Evolutionary conservation across 2,113 vertebrate genomes (phyloP), one percentile per base, ranked within the genome.

Genomic region (Eulemur rufifrons): DNA sequence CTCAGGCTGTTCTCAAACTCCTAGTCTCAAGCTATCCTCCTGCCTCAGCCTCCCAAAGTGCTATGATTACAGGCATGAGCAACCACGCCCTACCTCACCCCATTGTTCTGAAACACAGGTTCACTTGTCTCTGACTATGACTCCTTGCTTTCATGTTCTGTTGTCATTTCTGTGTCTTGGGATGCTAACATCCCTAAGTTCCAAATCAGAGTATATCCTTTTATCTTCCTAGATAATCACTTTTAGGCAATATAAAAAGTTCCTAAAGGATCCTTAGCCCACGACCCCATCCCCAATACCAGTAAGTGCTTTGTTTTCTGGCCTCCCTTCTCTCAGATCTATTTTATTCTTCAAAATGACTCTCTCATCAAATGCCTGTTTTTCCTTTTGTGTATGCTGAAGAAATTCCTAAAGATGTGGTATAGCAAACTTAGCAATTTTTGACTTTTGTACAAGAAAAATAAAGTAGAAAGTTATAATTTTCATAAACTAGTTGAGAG

Each of bases 321-420:
- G 11, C n/a, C 52, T 76, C 27, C n/a, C 27, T 87, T 93, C 42
- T 73, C 83, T 73, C 18, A 82, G 42, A 89, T 29, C 59, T 63
- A 74, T 45, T 92, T 86, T 86, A 76, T 95, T 97, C 29, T 82
- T 74, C 61, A 96, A 95, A 17, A 84, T 56, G 13, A 84, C 23
- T 56, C 12, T 76, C n/a, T 82, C 47, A 71, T 56, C 82, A 96
- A 76, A 56, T 78, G 12, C 20, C 80, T 88, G 9, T 71, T 89
- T 95, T 84, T 68, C 52, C 47, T 82, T 89, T 92, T 73, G 13
- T 52, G 7, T 8, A 87, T 81, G 9, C 2, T 42, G 27, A 17
- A 4, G 8, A 93, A 84, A 93, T 50, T 77, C 5, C n/a, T 90
- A 92, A 94, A 97, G 78, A 23, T 66, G 14, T 80, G 56, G 29